Evolutionary conservation across 2,797 vertebrate species (phyloP).

Genomic region (Chrosomus eos): DNA sequence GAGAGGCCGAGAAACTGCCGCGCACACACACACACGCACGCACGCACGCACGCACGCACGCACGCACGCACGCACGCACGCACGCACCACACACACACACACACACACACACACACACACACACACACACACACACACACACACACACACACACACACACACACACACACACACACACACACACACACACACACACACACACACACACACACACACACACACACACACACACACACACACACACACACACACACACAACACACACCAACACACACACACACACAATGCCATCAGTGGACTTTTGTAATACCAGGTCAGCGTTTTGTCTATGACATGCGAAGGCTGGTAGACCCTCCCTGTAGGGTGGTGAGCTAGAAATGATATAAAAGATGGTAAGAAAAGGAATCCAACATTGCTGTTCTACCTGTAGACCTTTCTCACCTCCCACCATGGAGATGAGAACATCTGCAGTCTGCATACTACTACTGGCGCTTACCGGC

Average conservation of each 20-base stretch:
- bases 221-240: neutral
- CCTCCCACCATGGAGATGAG: conserved; percentile 68
- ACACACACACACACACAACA: neutral
- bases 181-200: too few relatives aligned
- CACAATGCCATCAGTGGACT: neutral
- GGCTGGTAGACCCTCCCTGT: conserved; percentile 2
- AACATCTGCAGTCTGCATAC: conserved; percentile 63
- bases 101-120: too few relatives aligned
- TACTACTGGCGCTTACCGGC: conserved; percentile 59
- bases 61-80: too few relatives aligned
- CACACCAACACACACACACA: neutral
- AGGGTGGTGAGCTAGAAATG: conserved; percentile 14
- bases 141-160: too few relatives aligned
- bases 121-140: too few relatives aligned
- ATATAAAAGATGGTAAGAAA: conserved; percentile 69
- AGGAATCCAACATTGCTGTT: neutral
- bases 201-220: neutral
- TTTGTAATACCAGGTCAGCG: conserved; percentile 25
- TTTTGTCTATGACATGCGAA: conserved; percentile 46
- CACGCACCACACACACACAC: too few relatives aligned
- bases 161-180: too few relatives aligned
- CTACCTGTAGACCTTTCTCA: conserved; percentile 51
- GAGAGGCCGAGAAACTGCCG: neutral
- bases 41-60: too few relatives aligned
- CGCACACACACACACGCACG: too few relatives aligned